phyloP scores from a whole-genome alignment of 2,113 vertebrate species.

The Ifrita kowaldi region DNA sequence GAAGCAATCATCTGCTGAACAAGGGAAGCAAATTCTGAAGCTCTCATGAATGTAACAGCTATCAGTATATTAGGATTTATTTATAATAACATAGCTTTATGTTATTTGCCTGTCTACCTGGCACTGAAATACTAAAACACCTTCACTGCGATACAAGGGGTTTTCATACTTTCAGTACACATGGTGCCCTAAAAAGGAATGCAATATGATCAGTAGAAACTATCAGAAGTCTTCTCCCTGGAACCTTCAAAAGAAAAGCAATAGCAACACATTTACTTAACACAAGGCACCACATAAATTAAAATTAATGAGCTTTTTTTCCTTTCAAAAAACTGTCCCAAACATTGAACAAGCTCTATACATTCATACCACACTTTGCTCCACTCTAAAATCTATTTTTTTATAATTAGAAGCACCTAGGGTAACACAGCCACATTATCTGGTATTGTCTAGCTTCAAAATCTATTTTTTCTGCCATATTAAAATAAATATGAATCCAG shows the following conservation, averaged over 20 bases:
- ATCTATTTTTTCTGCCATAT: not conserved
- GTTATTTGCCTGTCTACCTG: not conserved
- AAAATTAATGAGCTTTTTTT: not conserved
- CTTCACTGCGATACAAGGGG: not conserved
- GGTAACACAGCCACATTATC: not conserved
- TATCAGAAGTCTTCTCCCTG: not conserved
- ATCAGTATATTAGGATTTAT: not conserved
- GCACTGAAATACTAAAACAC: not conserved
- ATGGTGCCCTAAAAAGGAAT: not conserved
- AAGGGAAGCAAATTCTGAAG: not conserved
- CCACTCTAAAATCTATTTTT: not conserved
- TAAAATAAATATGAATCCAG: not conserved
- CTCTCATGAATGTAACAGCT: not conserved
- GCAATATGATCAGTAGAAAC: not conserved
- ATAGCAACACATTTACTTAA: not conserved
- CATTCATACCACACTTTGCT: not conserved
- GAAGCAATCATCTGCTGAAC: not conserved
- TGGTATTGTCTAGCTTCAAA: not conserved
- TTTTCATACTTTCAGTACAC: not conserved
- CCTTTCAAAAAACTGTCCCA: not conserved
- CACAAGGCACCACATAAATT: rapidly evolving
- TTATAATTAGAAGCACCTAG: not conserved
- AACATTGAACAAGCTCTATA: not conserved
- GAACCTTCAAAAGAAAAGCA: not conserved
- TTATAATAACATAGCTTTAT: not conserved